phyloP scores from a whole-genome alignment of 2,888 invertebrate species.

The Ichneumoninae sp. region DNA sequence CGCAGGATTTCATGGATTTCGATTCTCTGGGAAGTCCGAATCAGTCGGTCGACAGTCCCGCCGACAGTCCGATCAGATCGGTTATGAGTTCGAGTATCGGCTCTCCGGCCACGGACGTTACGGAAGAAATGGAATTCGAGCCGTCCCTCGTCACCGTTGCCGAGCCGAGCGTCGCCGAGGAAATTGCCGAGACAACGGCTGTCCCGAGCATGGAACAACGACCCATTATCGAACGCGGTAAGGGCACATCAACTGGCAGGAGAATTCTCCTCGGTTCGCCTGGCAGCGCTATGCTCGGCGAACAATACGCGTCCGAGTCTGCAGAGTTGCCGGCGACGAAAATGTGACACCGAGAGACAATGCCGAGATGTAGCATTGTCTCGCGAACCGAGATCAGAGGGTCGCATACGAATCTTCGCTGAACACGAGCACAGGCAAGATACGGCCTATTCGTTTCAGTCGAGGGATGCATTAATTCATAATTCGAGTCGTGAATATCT shows the following conservation, averaged over 20 bases:
- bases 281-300: background rate
- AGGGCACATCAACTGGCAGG: slow-evolving; percentile 26
- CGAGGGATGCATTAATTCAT: background rate
- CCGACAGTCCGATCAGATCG: slow-evolving; percentile 73
- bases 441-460: background rate
- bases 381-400: background rate
- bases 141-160: slow-evolving; percentile 77
- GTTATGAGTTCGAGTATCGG: slow-evolving; percentile 80
- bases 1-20: slow-evolving; percentile 78
- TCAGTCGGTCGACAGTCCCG: slow-evolving; percentile 76
- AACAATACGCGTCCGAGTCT: background rate
- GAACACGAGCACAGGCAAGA: background rate
- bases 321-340: background rate
- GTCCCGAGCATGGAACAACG: slow-evolving; percentile 54
- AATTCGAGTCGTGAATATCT: slow-evolving; percentile 15
- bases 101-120: slow-evolving; percentile 77
- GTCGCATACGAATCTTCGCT: background rate
- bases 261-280: background rate
- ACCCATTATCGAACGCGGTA: slow-evolving; percentile 64
- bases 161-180: slow-evolving; percentile 71
- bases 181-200: slow-evolving; percentile 31
- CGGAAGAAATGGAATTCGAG: slow-evolving; percentile 77
- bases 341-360: background rate
- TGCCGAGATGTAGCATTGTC: background rate
- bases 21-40: slow-evolving; percentile 78